Conservation (phyloP, 2,113 vertebrate genomes). For the Ploceus nigricollis region DNA sequence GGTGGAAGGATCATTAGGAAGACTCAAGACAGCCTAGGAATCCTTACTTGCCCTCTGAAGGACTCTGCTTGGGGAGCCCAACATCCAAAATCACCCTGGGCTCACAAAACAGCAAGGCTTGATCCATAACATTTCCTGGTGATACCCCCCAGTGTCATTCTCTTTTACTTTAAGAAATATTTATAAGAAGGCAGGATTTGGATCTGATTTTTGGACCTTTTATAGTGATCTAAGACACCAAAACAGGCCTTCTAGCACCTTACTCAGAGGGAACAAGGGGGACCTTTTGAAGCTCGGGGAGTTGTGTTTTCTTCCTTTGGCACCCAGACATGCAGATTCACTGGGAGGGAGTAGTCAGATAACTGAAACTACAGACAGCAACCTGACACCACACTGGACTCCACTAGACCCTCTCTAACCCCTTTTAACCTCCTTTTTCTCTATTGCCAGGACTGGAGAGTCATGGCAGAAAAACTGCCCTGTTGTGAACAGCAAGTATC, state of each 20-base stretch:
- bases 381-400: background rate
- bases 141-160: background rate
- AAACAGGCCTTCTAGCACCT: background rate
- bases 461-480: background rate
- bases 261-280: background rate
- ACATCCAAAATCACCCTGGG: background rate
- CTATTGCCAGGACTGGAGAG: background rate
- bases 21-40: background rate
- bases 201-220: background rate
- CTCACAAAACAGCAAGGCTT: background rate
- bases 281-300: rapidly evolving
- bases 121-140: background rate
- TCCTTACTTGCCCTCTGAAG: background rate
- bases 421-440: background rate
- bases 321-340: rapidly evolving
- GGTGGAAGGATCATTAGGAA: background rate
- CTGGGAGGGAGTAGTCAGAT: background rate
- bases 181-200: background rate
- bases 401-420: background rate
- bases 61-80: background rate
- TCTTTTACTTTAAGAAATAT: background rate
- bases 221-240: background rate
- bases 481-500: background rate
- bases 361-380: background rate
- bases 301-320: background rate